Base-by-base conservation (phyloP, 1,140 invertebrate species). In the Drosophila oshimai region DNA sequence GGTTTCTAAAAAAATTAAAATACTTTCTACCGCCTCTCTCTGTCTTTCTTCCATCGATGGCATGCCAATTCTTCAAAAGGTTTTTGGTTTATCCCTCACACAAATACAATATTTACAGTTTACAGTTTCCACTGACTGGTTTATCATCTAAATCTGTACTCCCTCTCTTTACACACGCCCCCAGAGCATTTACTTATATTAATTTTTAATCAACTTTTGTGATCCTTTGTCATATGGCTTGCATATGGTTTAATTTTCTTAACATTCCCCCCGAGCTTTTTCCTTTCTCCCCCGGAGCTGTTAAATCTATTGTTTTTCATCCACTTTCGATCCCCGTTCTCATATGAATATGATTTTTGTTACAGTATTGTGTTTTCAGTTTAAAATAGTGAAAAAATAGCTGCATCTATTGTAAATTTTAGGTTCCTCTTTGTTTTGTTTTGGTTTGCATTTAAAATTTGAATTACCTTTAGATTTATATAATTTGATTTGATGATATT, bases 331-430 rank as follows among this genome's bases (percentile, higher is more conserved):
- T 44, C 12, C 12, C 5, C 6, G 36, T 13, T 13, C 20, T 2
- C 39, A 20, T 41, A n/a, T 37, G 22, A n/a, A n/a, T n/a, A n/a
- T n/a, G n/a, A n/a, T 46, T 50, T 55, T 64, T 54, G 17, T 49
- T 74, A 46, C 53, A 42, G 24, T 64, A n/a, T n/a, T n/a, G n/a
- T n/a, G n/a, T 45, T 61, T 75, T 83, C 64, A 45, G 65, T 71
- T 77, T 80, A 89, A 87, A 90, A 79, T 77, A 73, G 88, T 89
- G 88, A 90, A 90, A 90, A 90, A 90, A 89, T 90, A 89, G 84
- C 84, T 86, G 87, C 70, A 75, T 74, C 62, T 88, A 84, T 89
- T 87, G 76, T 81, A 74, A 62, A 54, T 74, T 67, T 47, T 74
- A 78, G 70, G 60, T 75, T 79, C 44, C 22, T 62, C 57, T 57